phyloP scores from a whole-genome alignment of 1,140 invertebrate genomes.

The Streblospio benedicti region DNA sequence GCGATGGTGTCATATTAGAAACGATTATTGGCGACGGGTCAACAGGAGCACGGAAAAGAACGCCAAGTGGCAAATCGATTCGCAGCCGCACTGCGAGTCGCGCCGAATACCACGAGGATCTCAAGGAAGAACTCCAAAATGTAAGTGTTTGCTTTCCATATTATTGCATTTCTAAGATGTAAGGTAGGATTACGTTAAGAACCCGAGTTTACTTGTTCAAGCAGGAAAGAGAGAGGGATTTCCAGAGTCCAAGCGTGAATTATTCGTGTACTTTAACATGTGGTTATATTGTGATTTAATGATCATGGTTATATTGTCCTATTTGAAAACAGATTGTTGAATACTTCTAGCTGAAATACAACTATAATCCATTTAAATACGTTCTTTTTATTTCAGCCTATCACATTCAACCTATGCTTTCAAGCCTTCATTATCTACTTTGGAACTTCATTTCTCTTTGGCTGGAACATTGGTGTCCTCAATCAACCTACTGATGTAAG shows the following conservation, averaged over 20 bases:
- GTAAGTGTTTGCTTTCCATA: too few relatives aligned
- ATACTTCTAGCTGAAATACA: too few relatives aligned
- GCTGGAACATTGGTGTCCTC: conserved; percentile 87
- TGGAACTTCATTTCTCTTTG: conserved; percentile 87
- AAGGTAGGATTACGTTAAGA: too few relatives aligned
- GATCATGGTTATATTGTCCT: too few relatives aligned
- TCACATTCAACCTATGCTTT: conserved; percentile 9
- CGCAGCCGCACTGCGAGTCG: conserved; percentile 1
- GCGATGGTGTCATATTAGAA: background rate
- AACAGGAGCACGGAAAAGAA: background rate
- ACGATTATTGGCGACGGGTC: background rate
- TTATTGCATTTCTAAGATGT: too few relatives aligned
- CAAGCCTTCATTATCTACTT: conserved; percentile 7
- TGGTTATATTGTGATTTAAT: too few relatives aligned
- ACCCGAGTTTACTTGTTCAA: too few relatives aligned
- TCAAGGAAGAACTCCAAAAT: conserved; percentile 1
- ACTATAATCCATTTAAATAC: too few relatives aligned
- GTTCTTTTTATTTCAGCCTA: background rate
- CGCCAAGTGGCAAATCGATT: conserved; percentile 6
- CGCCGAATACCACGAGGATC: conserved; percentile 4
- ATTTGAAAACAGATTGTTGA: too few relatives aligned
- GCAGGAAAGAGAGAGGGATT: too few relatives aligned
- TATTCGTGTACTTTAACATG: too few relatives aligned
- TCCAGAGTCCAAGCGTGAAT: too few relatives aligned
- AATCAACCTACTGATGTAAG: conserved; percentile 70